Base-by-base conservation (phyloP, 2,888 invertebrate species). In the Fissipunctia ypsillon region DNA sequence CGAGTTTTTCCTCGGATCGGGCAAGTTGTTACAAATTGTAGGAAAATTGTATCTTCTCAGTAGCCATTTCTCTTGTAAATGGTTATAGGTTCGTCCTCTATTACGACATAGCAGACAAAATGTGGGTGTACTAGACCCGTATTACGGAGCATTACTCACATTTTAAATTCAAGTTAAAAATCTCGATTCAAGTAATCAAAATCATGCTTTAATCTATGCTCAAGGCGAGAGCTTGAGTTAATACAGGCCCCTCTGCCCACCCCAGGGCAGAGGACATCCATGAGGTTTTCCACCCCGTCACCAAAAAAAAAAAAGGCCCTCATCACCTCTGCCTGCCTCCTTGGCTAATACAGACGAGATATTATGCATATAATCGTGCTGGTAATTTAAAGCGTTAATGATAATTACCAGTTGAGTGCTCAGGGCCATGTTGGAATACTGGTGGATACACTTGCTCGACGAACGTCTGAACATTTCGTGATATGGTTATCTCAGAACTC, bases 381-480 rank as follows among this genome's bases (percentile, higher is more conserved):
- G 4, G 14, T 31, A 28, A 4, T 43, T 14, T 28, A 16, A 61
- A 25, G 22, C 0, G 2, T 28, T 2, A 25, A 22, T 22, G 7
- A 28, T 43, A 63, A 28, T 63, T 31, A 43, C 59, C 57, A 31
- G 57, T n/a, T 25, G 31, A 35, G 7, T 14, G 43, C 19, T 43
- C 31, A 14, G 28, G 43, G 14, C 31, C 31, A 59, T 57, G 57
- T 10, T 12, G 6, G 31, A 67, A 59, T 2, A 31, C 31, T 3
- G 57, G 57, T 16, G 19, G 67, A 41, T 67, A 7, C 3, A 67
- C 43, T 43, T 59, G 57, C 43, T 67, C 67, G 9, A 59, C 43
- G 7, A 14, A 43, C n/a, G 31, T 43, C 59, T 0, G 31, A 10
- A 41, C 1, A n/a, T 12, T 43, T 12, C 57, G 43, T 19, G 59